phyloP scores from a whole-genome alignment of 2,888 invertebrate genomes.

The Tubulanus polymorphus region DNA sequence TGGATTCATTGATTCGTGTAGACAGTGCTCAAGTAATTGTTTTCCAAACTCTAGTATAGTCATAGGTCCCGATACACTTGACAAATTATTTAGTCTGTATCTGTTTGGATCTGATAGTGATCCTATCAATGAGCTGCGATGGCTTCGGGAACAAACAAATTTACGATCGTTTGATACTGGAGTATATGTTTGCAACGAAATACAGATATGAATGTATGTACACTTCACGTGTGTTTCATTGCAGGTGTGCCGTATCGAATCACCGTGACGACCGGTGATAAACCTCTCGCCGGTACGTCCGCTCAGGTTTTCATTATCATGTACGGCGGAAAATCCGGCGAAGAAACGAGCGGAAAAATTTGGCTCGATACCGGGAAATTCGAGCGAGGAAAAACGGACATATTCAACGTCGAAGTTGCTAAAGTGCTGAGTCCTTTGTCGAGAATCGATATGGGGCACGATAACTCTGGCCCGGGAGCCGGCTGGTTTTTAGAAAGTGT shows the following conservation, averaged over 20 bases:
- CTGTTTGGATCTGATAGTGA: no score
- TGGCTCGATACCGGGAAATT: constrained; percentile 49
- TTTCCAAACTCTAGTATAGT: no score
- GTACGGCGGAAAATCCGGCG: constrained; percentile 35
- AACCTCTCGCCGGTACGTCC: constrained; percentile 45
- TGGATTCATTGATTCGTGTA: no score
- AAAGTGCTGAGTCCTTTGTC: constrained; percentile 45
- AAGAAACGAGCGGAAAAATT: constrained; percentile 47
- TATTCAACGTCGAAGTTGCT: constrained; percentile 46
- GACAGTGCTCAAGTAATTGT: no score
- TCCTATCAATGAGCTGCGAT: no score
- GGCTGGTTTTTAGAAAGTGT: constrained; percentile 50
- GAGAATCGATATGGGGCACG: constrained; percentile 50
- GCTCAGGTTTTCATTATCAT: constrained; percentile 46
- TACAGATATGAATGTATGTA: no score
- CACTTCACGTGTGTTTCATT: no score
- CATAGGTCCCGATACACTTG: no score
- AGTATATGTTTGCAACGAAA: no score
- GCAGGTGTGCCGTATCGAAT: constrained; percentile 47
- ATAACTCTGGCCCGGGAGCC: constrained; percentile 44
- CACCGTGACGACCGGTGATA: constrained; percentile 46
- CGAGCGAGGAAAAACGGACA: constrained; percentile 42
- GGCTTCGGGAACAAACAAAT: no score
- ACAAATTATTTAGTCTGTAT: no score
- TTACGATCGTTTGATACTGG: no score